Conservation (phyloP, 2,888 invertebrate genomes). For the Ommatoiulus sabulosus region DNA sequence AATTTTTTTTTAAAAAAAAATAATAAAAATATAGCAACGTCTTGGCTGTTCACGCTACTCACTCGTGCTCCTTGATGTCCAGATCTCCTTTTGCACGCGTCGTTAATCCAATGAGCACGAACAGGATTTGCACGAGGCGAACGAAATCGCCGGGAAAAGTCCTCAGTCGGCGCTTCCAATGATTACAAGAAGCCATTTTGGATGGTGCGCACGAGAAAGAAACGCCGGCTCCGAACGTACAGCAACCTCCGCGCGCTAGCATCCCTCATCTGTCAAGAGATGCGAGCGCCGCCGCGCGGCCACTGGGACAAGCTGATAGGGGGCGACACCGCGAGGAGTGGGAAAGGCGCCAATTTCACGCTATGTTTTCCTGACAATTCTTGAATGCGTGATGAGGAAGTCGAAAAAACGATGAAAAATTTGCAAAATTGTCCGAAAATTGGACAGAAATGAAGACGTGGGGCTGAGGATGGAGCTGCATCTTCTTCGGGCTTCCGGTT, state of each 20-base stretch:
- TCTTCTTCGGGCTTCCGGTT: too few species aligned
- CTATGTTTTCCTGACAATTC: too few species aligned
- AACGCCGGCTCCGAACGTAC: not conserved
- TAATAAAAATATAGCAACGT: not conserved
- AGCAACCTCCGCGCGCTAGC: not conserved
- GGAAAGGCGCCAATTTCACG: too few species aligned
- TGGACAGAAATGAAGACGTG: too few species aligned
- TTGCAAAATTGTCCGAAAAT: too few species aligned
- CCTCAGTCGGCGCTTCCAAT: not conserved
- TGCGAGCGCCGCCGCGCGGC: not conserved
- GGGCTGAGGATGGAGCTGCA: too few species aligned
- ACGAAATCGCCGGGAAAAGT: not conserved
- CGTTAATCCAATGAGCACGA: conserved; percentile 6
- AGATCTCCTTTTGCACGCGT: not conserved
- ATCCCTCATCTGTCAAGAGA: conserved; percentile 7
- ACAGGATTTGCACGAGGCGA: not conserved
- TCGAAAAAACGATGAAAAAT: too few species aligned
- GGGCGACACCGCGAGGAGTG: not conserved
- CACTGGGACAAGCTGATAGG: not conserved
- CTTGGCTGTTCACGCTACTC: not conserved
- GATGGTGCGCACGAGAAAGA: conserved; percentile 17
- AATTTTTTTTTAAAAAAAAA: not conserved
- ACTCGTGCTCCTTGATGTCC: not conserved
- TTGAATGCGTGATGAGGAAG: too few species aligned
- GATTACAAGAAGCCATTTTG: conserved; percentile 32